These are phyloP conservation scores for Coreoperca whiteheadi DNA, from an alignment of 2,113 vertebrate genomes.

Conservation along the genomic window DNA sequence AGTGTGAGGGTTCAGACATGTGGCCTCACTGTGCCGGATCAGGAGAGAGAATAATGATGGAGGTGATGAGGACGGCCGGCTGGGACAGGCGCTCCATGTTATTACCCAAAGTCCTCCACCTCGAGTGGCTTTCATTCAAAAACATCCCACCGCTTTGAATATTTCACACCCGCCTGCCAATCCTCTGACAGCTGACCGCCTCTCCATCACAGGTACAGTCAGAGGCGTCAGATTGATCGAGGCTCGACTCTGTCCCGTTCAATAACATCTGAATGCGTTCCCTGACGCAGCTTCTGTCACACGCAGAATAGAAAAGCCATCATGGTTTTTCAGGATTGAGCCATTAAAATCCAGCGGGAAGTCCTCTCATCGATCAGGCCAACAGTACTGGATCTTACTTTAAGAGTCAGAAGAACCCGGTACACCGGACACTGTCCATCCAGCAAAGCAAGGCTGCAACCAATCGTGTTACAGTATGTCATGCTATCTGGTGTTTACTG, in stretches of 20 bases:
- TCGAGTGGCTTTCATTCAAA: not conserved
- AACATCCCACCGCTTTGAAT: not conserved
- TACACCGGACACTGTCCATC: no score
- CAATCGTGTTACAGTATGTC: no score
- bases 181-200: not conserved
- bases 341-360: not conserved
- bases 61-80: slow-evolving; percentile 29
- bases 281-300: slow-evolving; percentile 4
- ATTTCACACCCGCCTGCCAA: not conserved
- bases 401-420: no score
- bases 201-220: not conserved
- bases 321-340: not conserved
- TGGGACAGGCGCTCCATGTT: not conserved
- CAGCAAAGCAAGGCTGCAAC: no score
- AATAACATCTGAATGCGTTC: slow-evolving; percentile 6
- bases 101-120: not conserved
- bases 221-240: not conserved
- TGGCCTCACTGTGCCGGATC: not conserved
- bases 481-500: no score
- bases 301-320: not conserved
- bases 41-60: not conserved
- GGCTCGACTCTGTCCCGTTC: not conserved
- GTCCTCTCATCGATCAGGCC: no score
- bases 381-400: no score
- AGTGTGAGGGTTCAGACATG: not conserved